phyloP scores from a whole-genome alignment of 2,888 invertebrate species.

The Tetrapedia diversipes region DNA sequence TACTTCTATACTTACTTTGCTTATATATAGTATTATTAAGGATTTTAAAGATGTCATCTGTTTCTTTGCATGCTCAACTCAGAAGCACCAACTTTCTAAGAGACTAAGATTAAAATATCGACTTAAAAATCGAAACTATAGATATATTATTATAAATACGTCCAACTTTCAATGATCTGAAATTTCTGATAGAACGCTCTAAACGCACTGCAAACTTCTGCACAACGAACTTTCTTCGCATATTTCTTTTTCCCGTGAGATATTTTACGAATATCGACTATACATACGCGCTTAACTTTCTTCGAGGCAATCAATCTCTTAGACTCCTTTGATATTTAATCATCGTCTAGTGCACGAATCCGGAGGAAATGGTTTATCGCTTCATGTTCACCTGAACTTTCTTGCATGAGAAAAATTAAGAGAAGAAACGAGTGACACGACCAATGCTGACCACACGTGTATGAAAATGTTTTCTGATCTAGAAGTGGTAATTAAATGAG shows the following conservation, averaged over 20 bases:
- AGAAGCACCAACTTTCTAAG: too few species aligned
- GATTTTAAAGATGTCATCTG: too few species aligned
- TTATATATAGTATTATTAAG: too few species aligned
- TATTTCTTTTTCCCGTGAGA: not conserved
- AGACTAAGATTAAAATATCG: too few species aligned
- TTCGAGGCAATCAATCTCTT: conserved; percentile 35
- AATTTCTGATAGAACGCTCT: conserved; percentile 1
- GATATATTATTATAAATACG: not conserved
- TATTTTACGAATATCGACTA: conserved; percentile 43
- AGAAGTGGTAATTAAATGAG: conserved; percentile 64
- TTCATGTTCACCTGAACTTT: conserved; percentile 26
- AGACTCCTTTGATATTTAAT: conserved; percentile 44
- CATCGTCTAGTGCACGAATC: conserved; percentile 24
- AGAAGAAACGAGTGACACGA: conserved; percentile 23
- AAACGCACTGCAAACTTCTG: not conserved
- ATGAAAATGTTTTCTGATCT: conserved; percentile 50
- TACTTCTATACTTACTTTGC: too few species aligned
- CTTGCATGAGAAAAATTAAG: conserved; percentile 34
- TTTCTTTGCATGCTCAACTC: too few species aligned
- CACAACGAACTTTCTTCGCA: not conserved
- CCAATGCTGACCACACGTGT: conserved; percentile 30
- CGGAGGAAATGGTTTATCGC: conserved; percentile 41
- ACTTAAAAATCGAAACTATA: not conserved
- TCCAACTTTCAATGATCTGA: not conserved
- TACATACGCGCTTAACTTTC: conserved; percentile 36